Evolutionary conservation across 1,140 invertebrate species (phyloP), one percentile per base, ranked within the genome.

Genomic region (Drosophila suzukii): DNA sequence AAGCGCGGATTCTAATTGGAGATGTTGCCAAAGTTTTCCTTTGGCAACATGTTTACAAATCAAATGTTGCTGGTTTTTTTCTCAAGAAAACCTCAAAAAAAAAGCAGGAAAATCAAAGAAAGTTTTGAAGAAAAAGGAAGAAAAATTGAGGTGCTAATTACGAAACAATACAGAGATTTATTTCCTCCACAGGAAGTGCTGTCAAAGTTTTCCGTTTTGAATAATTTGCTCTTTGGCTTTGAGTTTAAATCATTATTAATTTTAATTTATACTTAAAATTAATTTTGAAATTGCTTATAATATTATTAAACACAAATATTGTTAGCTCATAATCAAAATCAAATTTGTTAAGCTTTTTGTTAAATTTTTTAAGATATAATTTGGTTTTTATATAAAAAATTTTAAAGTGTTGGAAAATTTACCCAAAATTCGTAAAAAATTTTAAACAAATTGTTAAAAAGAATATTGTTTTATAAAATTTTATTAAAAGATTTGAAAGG

Each of bases 41-140:
- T 88, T 76, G 34, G 82, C 78, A 86, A 82, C 82, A 79, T 86
- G 78, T 59, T 75, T 62, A 58, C 55, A 8, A 12, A 15, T 5
- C 4, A 32, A 17, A 17, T 34, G 27, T 20, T 58, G 54, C 27
- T 11, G 34, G 58, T 30, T 32, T 38, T 7, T 6, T 17, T 15
- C 7, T 13, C 12, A 39, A 7, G 27, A 20, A 12, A 20, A 65
- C 34, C 15, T 17, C 7, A 27, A 24, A 39, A 30, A n/a, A 13
- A 15, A 15, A 12, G 7, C 20, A 34, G 13, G 15, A 11, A 15
- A 43, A 17, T 11, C 24, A 12, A 24, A 17, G 36, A 67, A 67
- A 51, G 46, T 66, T 66, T 59, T 30, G 0, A 15, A 12, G n/a
- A 15, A 54, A 59, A 32, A 12, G 6, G 17, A 30, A 8, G 15